Evolutionary conservation across 2,797 vertebrate species (phyloP).

Genomic region (Sebastes hubbsi): DNA sequence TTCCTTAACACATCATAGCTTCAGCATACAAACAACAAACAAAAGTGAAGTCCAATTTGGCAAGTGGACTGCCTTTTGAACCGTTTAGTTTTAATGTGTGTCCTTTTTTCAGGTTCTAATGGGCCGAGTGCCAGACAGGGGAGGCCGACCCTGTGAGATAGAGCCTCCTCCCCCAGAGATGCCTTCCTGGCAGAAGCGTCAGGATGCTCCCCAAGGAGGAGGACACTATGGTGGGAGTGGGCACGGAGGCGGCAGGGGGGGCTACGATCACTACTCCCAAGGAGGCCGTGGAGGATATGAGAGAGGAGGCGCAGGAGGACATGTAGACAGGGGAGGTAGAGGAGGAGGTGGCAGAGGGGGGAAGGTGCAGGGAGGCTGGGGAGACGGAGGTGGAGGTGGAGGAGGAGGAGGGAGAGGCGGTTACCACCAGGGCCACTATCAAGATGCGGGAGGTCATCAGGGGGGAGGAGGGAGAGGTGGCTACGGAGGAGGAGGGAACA

Average conservation of each 20-base stretch:
- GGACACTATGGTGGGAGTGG: conserved; percentile 84
- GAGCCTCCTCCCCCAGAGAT: conserved; percentile 97
- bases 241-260: conserved; percentile 72
- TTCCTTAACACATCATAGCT: background rate
- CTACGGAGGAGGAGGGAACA: conserved; percentile 79
- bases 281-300: conserved; percentile 88
- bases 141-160: conserved; percentile 96
- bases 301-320: conserved; percentile 82
- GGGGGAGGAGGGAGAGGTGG: conserved; percentile 69
- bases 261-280: conserved; percentile 80
- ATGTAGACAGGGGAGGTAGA: conserved; percentile 75
- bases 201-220: conserved; percentile 88
- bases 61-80: background rate
- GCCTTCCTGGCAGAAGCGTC: conserved; percentile 98
- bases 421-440: conserved; percentile 79
- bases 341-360: conserved; percentile 79
- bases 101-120: conserved; percentile 88
- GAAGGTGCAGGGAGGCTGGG: conserved; percentile 83
- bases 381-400: conserved; percentile 69
- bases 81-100: background rate
- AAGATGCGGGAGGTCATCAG: conserved; percentile 67
- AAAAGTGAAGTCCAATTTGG: background rate
- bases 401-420: conserved; percentile 33
- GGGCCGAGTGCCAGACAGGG: conserved; percentile 97
- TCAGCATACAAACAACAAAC: background rate